Percentiles rank a stretch among this genome's conserved stretches.
phyloP scores from a whole-genome alignment of 1,140 invertebrate species.

The Steinernema khuongi region DNA sequence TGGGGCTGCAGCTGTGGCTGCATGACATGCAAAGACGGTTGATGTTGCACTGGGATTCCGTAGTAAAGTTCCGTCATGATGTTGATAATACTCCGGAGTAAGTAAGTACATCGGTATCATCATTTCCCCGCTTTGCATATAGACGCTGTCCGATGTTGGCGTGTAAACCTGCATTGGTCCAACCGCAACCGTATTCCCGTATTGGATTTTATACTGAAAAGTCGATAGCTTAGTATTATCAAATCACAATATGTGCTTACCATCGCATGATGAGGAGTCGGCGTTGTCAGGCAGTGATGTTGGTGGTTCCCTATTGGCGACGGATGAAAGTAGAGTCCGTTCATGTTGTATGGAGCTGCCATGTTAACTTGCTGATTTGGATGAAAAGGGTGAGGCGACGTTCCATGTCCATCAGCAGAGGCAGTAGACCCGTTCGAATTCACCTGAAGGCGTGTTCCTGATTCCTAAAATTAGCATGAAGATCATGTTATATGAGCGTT shows the following conservation, averaged over 20 bases:
- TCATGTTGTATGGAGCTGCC: slow-evolving; percentile 22
- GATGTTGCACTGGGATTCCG: not conserved
- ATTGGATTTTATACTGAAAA: slow-evolving; percentile 14
- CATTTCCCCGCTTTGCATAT: not conserved
- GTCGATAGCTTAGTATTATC: not conserved
- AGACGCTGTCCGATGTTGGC: not conserved
- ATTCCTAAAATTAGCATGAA: no score
- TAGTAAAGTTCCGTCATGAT: not conserved
- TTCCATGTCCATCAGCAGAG: slow-evolving; percentile 5
- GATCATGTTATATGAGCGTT: no score
- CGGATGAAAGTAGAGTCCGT: slow-evolving; percentile 19
- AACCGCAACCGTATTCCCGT: slow-evolving; percentile 12
- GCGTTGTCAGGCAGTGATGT: not conserved
- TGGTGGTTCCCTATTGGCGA: slow-evolving; percentile 13
- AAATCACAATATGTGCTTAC: no score
- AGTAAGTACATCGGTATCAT: slow-evolving; percentile 9
- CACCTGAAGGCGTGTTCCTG: slow-evolving; percentile 15
- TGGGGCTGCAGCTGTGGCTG: slow-evolving; percentile 5
- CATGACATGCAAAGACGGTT: not conserved
- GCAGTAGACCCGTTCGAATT: slow-evolving; percentile 4
- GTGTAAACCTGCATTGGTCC: slow-evolving; percentile 8
- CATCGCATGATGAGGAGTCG: not conserved
- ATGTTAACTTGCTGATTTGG: slow-evolving; percentile 6
- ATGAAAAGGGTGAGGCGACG: not conserved
- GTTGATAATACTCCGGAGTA: not conserved